Conservation (phyloP, 2,113 vertebrate species). For the Ciconia maguari region DNA sequence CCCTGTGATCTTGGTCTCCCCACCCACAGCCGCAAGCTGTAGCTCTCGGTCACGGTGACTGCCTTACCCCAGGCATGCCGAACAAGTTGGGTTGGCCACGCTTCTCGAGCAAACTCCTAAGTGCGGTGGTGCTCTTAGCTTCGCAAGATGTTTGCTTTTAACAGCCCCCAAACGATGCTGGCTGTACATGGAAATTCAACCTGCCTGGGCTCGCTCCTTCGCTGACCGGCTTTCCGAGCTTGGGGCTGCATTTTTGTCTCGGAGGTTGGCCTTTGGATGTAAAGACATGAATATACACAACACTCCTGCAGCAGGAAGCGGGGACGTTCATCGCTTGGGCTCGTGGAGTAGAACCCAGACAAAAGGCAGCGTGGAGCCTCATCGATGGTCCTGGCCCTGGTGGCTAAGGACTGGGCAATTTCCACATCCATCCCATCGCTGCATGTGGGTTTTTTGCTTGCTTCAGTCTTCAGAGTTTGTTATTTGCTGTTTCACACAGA, state of each 20-base stretch:
- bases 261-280: background rate
- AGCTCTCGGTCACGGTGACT: background rate
- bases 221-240: background rate
- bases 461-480: background rate
- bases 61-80: background rate
- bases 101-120: too few relatives aligned
- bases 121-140: background rate
- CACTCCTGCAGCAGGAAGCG: background rate
- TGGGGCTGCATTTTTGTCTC: too few relatives aligned
- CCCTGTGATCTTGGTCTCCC: background rate
- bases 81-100: background rate
- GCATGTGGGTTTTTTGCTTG: background rate
- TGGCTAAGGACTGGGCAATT: too few relatives aligned
- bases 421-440: background rate
- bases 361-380: background rate
- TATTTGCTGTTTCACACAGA: background rate
- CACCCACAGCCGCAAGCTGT: background rate
- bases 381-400: background rate
- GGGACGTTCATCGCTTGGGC: background rate
- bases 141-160: background rate
- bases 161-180: background rate
- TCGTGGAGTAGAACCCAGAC: background rate
- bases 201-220: background rate
- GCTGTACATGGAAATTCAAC: background rate
- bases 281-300: background rate